Percentiles rank a stretch among this genome's conserved stretches.
Conservation (phyloP, 2,113 vertebrate genomes). For the Leptosomus discolor region DNA sequence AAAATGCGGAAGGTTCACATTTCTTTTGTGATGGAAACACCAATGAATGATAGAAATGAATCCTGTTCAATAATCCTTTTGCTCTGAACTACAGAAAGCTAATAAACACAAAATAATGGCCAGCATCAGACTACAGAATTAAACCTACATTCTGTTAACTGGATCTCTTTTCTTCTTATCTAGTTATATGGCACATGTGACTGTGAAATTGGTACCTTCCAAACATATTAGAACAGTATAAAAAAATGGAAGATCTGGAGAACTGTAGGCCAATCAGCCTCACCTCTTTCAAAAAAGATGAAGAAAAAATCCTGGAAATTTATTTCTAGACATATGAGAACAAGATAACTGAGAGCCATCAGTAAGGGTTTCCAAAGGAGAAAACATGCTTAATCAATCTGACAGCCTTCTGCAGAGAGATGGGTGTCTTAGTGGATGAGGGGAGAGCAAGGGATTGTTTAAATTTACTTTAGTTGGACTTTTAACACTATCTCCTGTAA, state of each 20-base stretch:
- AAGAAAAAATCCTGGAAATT: not conserved
- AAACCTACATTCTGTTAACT: not conserved
- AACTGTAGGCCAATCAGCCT: not conserved
- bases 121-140: not conserved
- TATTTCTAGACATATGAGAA: not conserved
- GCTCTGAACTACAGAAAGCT: not conserved
- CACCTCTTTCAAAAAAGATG: not conserved
- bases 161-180: not conserved
- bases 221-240: not conserved
- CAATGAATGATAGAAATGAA: not conserved
- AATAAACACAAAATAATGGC: not conserved
- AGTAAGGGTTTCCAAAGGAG: not conserved
- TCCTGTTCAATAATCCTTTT: not conserved
- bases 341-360: not conserved
- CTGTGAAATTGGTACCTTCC: not conserved
- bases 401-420: not conserved
- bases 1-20: not conserved
- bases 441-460: not conserved
- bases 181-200: not conserved
- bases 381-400: not conserved
- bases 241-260: not conserved
- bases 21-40: not conserved
- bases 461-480: not conserved
- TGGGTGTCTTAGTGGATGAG: not conserved
- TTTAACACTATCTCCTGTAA: not conserved